Evolutionary conservation across 2,113 vertebrate genomes (phyloP).

Genomic region (Corythornis cristatus): DNA sequence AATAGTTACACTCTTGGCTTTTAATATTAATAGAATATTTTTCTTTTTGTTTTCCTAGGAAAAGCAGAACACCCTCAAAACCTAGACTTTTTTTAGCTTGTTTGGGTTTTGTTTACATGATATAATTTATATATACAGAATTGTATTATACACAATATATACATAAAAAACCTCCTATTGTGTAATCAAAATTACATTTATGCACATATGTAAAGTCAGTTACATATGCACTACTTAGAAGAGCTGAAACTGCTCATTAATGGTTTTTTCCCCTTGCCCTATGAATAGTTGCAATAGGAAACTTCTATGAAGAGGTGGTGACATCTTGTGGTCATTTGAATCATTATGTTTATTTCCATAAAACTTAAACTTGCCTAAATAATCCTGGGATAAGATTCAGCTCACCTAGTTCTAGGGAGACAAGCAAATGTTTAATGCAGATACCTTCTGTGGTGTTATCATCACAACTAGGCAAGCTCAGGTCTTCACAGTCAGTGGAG

Average conservation of each 20-base stretch:
- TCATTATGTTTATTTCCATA: neutral
- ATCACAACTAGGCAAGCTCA: neutral
- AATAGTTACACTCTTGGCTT: neutral
- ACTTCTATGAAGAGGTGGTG: neutral
- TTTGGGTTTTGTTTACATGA: neutral
- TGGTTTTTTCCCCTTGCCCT: neutral
- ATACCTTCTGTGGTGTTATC: neutral
- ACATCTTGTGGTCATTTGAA: conserved; percentile 31
- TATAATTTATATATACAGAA: neutral
- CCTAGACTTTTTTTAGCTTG: neutral
- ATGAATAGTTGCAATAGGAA: neutral
- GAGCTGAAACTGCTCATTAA: neutral
- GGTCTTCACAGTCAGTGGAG: neutral
- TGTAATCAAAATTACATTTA: neutral
- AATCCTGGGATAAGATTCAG: neutral
- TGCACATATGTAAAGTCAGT: neutral
- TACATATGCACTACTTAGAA: neutral
- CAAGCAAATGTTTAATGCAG: neutral
- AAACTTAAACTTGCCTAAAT: accelerated
- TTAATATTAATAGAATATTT: neutral
- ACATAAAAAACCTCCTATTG: neutral
- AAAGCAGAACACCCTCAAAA: neutral
- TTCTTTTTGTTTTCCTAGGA: neutral
- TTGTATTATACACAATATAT: neutral
- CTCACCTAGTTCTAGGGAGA: neutral